These are phyloP conservation scores for Lobophora halterata DNA, from an alignment of 2,888 invertebrate genomes.

Conservation along the genomic window DNA sequence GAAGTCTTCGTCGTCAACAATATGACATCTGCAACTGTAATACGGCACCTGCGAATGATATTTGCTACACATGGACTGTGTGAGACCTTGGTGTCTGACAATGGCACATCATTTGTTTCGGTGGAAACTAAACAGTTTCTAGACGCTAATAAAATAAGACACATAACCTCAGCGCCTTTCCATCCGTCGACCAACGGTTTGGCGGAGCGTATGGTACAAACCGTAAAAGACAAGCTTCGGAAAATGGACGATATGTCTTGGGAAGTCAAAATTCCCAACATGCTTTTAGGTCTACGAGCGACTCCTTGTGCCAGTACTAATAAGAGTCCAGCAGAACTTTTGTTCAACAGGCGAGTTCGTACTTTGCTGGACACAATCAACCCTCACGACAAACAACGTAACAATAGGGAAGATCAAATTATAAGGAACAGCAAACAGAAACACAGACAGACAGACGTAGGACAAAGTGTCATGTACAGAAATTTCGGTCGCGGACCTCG, in stretches of 20 bases:
- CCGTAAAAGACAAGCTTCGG: background rate
- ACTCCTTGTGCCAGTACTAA: too few species aligned
- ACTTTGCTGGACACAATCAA: too few species aligned
- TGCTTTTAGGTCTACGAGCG: background rate
- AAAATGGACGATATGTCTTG: slow-evolving; percentile 1
- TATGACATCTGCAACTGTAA: background rate
- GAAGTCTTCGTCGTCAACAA: background rate
- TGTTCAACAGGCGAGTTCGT: too few species aligned
- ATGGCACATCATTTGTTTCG: background rate
- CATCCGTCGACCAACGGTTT: background rate
- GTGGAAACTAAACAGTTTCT: background rate
- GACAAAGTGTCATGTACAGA: too few species aligned
- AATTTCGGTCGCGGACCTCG: too few species aligned
- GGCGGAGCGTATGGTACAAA: background rate
- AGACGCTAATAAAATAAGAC: too few species aligned
- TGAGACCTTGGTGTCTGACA: background rate
- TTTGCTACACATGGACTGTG: background rate
- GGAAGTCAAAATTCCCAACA: background rate
- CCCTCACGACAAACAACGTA: too few species aligned
- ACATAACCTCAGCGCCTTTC: too few species aligned
- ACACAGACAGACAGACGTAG: too few species aligned
- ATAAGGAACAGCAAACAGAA: too few species aligned
- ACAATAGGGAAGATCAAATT: too few species aligned
- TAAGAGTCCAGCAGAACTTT: too few species aligned
- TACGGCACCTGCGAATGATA: background rate